Evolutionary conservation across 2,888 invertebrate species (phyloP), one percentile per base, ranked within the genome.

Genomic region (Entomobrya multifasciata): DNA sequence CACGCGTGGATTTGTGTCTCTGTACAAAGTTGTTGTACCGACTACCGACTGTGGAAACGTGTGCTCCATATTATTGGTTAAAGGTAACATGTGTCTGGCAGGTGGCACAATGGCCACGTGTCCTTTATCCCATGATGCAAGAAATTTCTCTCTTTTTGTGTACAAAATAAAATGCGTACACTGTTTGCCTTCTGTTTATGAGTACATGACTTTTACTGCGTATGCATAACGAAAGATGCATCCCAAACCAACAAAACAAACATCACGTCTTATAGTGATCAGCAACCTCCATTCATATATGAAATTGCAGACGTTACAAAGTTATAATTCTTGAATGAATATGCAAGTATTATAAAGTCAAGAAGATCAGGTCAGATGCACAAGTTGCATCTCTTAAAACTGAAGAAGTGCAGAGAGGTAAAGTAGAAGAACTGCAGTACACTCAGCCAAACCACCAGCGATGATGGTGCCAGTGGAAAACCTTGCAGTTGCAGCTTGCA

Each of bases 21-120:
- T 36, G 47, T 27, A 25, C 72, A 72, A 74, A 65, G 65, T 52
- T 11, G 76, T 20, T 25, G 15, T 55, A 55, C 52, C n/a, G n/a
- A 36, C 36, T 83, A 76, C 25, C 6, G 5, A 30, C 22, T 60
- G 47, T 36, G 57, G 62, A 86, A 72, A 81, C 80, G 86, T 86
- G 80, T 79, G 79, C 41, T 79, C 86, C 86, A 86, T 62, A 86
- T 86, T 86, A 74, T 72, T 81, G 62, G 79, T 44, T 55, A 76
- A 86, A 89, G 87, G 89, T 86, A 90, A 88, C 89, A 89, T 91
- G 89, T 90, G 90, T 89, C 87, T 86, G 90, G 89, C 90, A 91
- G 90, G 90, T 91, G 90, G 88, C 79, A 87, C 85, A 84, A 55
- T 60, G 72, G 90, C 89, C 90, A 90, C 90, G 90, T 90, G 90